Base-by-base conservation (phyloP, 2,113 vertebrate genomes). In the Falco punctatus region DNA sequence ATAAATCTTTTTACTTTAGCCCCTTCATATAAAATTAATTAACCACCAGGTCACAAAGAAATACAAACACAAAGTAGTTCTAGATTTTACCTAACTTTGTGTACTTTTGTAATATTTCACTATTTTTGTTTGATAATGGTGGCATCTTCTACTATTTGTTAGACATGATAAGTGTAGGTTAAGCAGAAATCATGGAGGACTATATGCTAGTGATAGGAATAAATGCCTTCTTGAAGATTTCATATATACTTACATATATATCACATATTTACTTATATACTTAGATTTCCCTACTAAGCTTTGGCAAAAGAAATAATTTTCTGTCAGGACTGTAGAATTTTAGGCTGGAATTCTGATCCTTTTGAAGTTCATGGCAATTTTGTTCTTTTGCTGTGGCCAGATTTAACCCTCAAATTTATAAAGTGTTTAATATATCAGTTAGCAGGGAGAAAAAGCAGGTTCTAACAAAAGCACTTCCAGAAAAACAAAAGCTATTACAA, bases 1-100 rank as follows among this genome's bases (percentile, higher is more conserved):
- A 85, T 93, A 95, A 75, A 21, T 94, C 73, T 69, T 86, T 97
- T 91, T 95, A 48, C 30, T 84, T 89, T 96, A 85, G 67, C 15
- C 67, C 81, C 74, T 73, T 75, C 86, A 97, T 57, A 93, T 97
- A 97, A 95, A 97, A 97, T 96, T 98, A 97, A 98, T 98, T 98
- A 98, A 97, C 52, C 52, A 98, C 97, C 94, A 86, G 73, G 87
- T 65, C 96, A 98, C 95, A 98, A 91, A 92, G 51, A 96, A 70
- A 79, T 73, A 77, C 5, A 95, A 73, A 10, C 10, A 74, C 44
- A 90, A 96, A 96, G 78, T 96, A 95, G 88, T 96, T 98, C 86
- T 96, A 88, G 97, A 97, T 98, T 98, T 98, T 97, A 98, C 83
- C 55, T 70, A 94, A 93, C 42, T 97, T 94, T 86, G 70, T 97